A percentile compares a stretch with the other conserved stretches of the same genome.
Conservation (phyloP, 2,113 vertebrate species). For the Thamnaconus septentrionalis region DNA sequence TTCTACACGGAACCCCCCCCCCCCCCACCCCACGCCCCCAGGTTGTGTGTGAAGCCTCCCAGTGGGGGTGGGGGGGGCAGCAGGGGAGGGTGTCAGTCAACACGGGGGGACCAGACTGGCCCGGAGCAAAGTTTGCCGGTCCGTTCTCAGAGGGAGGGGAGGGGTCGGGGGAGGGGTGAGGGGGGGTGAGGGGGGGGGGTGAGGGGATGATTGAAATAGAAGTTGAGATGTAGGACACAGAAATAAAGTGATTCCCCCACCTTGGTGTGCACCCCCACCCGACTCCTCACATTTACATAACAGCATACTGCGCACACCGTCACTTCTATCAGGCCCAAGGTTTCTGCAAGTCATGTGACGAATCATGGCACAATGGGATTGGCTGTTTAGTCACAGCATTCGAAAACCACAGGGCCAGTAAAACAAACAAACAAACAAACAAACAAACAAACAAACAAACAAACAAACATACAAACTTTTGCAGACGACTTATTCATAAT, state of each 20-base stretch:
- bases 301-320: constrained; percentile 47
- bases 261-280: constrained; percentile 24
- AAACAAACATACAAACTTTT: too few relatives aligned
- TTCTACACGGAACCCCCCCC: constrained; percentile 57
- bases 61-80: constrained; percentile 42
- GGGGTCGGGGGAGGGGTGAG: too few relatives aligned
- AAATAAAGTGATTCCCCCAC: constrained; percentile 61
- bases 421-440: too few relatives aligned
- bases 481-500: too few relatives aligned
- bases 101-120: constrained; percentile 70
- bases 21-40: constrained; percentile 37
- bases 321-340: constrained; percentile 52
- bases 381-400: constrained; percentile 34
- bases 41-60: constrained; percentile 66
- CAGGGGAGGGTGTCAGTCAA: constrained; percentile 67
- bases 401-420: not conserved
- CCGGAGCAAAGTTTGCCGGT: constrained; percentile 63
- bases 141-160: constrained; percentile 45
- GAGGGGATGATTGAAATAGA: constrained; percentile 68
- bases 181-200: not conserved
- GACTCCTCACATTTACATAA: constrained; percentile 67
- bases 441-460: too few relatives aligned
- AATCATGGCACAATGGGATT: constrained; percentile 27
- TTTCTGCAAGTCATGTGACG: constrained; percentile 51
- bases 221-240: constrained; percentile 71